phyloP scores from a whole-genome alignment of 1,140 invertebrate species.

The Centruroides sculpturatus region DNA sequence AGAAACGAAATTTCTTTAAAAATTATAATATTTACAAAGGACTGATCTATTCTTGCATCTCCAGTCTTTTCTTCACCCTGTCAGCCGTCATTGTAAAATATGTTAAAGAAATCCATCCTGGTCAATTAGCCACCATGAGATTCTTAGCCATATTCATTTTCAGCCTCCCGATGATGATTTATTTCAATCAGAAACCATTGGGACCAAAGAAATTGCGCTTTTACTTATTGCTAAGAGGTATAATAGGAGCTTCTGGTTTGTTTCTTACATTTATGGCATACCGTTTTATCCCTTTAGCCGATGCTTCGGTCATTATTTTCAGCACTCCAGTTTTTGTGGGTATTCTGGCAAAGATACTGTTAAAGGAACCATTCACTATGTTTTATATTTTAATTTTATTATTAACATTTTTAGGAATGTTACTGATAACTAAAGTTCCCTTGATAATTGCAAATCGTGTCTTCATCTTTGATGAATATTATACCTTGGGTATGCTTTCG shows the following conservation, averaged over 20 bases:
- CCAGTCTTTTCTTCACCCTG: slow-evolving; percentile 71
- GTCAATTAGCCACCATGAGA: slow-evolving; percentile 61
- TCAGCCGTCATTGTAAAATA: slow-evolving; percentile 74
- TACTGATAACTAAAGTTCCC: slow-evolving; percentile 37
- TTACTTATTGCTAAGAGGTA: slow-evolving; percentile 14
- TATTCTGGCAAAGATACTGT: slow-evolving; percentile 36
- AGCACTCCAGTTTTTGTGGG: slow-evolving; percentile 41
- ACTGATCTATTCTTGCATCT: slow-evolving; percentile 22
- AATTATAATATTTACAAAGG: too few species aligned
- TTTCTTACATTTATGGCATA: slow-evolving; percentile 45
- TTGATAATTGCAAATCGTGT: slow-evolving; percentile 1
- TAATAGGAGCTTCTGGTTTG: slow-evolving; percentile 18
- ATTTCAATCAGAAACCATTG: too few species aligned
- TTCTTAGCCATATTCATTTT: slow-evolving; percentile 71
- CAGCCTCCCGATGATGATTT: slow-evolving; percentile 60
- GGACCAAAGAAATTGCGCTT: slow-evolving; percentile 43
- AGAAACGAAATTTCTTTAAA: too few species aligned
- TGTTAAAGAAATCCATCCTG: slow-evolving; percentile 51
- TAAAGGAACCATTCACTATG: slow-evolving; percentile 39
- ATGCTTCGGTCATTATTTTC: slow-evolving; percentile 44
- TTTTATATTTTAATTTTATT: slow-evolving; percentile 36
- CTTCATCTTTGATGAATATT: not conserved
- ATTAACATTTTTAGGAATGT: slow-evolving; percentile 34
- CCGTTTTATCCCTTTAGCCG: slow-evolving; percentile 39
- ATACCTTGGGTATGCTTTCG: slow-evolving; percentile 47